Evolutionary conservation across 2,888 invertebrate species (phyloP).

Genomic region (Drosophila setosimentum): DNA sequence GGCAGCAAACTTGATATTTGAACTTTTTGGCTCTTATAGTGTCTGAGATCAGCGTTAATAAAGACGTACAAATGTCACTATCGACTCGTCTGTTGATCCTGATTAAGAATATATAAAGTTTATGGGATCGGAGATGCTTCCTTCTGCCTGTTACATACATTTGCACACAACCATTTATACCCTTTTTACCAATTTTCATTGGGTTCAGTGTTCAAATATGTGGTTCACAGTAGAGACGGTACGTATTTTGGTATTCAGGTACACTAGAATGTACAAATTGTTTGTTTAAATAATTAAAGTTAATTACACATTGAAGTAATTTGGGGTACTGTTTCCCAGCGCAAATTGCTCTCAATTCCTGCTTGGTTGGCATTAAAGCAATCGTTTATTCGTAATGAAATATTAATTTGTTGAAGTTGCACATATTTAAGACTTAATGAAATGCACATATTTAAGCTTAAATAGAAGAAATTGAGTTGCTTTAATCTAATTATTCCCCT

Average conservation of each 20-base stretch:
- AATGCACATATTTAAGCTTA: neutral
- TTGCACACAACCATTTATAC: neutral
- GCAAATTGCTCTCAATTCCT: neutral
- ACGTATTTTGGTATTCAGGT: neutral
- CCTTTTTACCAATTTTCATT: neutral
- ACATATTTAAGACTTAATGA: neutral
- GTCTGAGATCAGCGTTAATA: neutral
- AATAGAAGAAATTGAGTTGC: neutral
- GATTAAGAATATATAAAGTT: neutral
- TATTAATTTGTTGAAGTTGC: neutral
- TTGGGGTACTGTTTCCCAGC: neutral
- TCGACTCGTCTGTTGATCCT: neutral
- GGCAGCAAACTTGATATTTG: neutral
- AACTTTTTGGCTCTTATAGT: neutral
- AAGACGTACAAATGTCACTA: too few species aligned
- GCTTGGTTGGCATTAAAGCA: neutral
- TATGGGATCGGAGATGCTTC: neutral
- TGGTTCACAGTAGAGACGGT: neutral
- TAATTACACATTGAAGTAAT: neutral
- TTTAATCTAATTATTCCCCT: neutral
- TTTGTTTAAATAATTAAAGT: slow-evolving; percentile 3
- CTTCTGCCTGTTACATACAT: neutral
- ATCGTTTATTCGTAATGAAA: neutral
- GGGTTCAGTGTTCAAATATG: neutral
- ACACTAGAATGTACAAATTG: neutral